These are phyloP conservation scores for human (Homo sapiens) DNA, from an alignment of 2,113 vertebrate genomes.

Conservation along the genomic window DNA sequence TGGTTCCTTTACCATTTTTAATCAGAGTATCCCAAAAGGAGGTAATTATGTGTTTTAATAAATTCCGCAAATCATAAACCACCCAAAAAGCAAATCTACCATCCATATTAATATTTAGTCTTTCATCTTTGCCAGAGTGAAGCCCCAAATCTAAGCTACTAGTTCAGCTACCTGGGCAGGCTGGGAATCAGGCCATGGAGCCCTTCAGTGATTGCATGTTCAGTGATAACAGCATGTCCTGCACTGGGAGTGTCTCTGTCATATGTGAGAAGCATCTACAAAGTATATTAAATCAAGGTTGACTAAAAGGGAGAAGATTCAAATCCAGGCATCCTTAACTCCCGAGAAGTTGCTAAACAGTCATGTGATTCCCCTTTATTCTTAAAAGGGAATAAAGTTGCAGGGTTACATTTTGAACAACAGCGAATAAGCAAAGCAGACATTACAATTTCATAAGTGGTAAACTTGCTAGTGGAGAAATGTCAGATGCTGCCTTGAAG, in stretches of 20 bases:
- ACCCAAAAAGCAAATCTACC: neutral
- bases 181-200: neutral
- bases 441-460: neutral
- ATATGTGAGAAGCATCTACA: neutral
- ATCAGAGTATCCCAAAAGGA: neutral
- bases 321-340: neutral
- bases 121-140: neutral
- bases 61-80: conserved; percentile 3
- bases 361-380: neutral
- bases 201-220: neutral
- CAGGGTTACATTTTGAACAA: neutral
- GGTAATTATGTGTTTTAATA: neutral
- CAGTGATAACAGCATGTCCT: no score
- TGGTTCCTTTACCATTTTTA: neutral
- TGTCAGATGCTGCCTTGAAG: neutral
- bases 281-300: neutral
- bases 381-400: neutral
- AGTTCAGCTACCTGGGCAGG: neutral
- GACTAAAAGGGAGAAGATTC: neutral
- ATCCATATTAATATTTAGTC: neutral
- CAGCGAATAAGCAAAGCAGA: neutral
- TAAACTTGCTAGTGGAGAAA: neutral
- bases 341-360: neutral
- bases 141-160: neutral
- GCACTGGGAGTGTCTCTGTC: neutral